A percentile compares a stretch with the other conserved stretches of the same genome.
These are phyloP conservation scores for Malthinus seriepunctatus DNA, from an alignment of 2,888 invertebrate genomes.

Conservation along the genomic window DNA sequence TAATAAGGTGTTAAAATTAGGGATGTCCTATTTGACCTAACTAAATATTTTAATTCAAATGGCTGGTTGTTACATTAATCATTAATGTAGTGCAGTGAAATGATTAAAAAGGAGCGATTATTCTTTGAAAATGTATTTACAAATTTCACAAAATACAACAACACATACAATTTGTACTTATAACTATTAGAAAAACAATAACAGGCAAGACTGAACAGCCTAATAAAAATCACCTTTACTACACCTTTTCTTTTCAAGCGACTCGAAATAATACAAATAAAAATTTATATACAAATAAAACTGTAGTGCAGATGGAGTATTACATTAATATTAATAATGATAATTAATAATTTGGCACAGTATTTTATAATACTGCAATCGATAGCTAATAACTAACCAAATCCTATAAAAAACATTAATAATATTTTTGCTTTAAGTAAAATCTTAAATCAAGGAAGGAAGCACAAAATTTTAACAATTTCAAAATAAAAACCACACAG, in stretches of 20 bases:
- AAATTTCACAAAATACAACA: constrained; percentile 55
- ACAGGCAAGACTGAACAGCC: constrained; percentile 57
- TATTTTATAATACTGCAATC: constrained; percentile 47
- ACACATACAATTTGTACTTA: constrained; percentile 55
- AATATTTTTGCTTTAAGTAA: constrained; percentile 14
- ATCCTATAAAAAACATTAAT: constrained; percentile 17
- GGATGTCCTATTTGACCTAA: too few relatives aligned
- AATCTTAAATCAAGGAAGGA: constrained; percentile 26
- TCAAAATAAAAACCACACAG: constrained; percentile 27
- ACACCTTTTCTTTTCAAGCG: constrained; percentile 47
- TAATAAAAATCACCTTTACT: constrained; percentile 46
- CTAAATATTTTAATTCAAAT: too few relatives aligned
- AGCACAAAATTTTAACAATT: constrained; percentile 21
- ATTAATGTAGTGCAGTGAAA: too few relatives aligned
- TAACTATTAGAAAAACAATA: constrained; percentile 55
- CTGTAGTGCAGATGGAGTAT: constrained; percentile 25
- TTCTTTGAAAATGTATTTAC: constrained; percentile 54
- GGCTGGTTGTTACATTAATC: too few relatives aligned
- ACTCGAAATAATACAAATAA: constrained; percentile 42
- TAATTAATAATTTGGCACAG: constrained; percentile 47
- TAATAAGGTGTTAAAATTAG: too few relatives aligned
- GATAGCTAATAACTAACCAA: constrained; percentile 28
- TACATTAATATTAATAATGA: constrained; percentile 31
- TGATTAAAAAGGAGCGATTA: neutral
- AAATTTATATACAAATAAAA: constrained; percentile 29